These are phyloP conservation scores for Sterna hirundo DNA, from an alignment of 2,113 vertebrate genomes.

Conservation along the genomic window DNA sequence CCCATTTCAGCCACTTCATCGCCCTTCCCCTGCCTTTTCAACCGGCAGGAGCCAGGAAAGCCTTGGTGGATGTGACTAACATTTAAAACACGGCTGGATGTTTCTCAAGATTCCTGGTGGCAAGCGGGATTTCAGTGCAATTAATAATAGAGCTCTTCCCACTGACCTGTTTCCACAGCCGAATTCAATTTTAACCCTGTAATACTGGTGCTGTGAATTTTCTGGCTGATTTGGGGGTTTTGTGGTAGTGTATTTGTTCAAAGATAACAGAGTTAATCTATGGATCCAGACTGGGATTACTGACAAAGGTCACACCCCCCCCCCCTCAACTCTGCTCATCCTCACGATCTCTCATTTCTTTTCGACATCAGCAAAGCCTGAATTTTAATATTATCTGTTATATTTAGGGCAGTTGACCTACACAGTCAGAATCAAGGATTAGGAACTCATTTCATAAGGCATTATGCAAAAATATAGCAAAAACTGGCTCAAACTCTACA, in stretches of 20 bases:
- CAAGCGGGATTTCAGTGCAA: neutral
- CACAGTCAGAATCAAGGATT: neutral
- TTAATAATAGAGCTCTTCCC: neutral
- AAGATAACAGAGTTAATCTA: neutral
- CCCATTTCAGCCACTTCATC: neutral
- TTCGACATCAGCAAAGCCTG: neutral
- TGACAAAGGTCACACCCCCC: neutral
- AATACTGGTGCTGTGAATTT: neutral
- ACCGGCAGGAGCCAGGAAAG: neutral
- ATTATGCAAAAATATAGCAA: conserved; percentile 5
- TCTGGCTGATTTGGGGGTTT: neutral
- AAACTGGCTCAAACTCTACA: neutral
- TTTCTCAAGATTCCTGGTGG: neutral
- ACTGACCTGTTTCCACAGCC: neutral
- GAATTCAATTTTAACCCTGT: neutral
- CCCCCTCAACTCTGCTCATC: neutral
- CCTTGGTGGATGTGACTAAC: neutral
- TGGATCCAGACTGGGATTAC: neutral
- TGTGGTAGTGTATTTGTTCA: neutral
- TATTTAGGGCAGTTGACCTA: conserved; percentile 19
- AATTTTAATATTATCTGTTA: conserved; percentile 32
- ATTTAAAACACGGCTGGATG: neutral
- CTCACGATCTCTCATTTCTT: neutral
- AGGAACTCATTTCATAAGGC: neutral
- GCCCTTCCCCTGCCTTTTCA: neutral